These are phyloP conservation scores for Dendrolimus punctatus DNA, from an alignment of 1,140 invertebrate species.

Conservation along the genomic window DNA sequence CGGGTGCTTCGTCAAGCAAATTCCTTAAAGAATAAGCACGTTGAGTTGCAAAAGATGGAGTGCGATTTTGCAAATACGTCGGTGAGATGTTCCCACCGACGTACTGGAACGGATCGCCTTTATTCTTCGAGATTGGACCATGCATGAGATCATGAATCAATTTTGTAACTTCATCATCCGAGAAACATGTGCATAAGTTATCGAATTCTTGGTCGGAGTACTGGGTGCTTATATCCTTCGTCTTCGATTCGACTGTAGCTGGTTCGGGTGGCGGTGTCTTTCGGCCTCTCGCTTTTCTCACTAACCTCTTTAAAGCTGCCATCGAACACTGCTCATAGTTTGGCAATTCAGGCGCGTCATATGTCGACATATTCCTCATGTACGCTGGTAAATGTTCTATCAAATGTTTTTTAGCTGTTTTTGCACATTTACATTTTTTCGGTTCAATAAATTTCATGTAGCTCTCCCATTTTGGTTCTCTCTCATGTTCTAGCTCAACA, in stretches of 20 bases:
- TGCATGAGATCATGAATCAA: conserved; percentile 17
- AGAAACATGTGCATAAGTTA: conserved; percentile 41
- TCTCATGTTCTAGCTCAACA: conserved; percentile 28
- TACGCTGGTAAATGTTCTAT: conserved; percentile 47
- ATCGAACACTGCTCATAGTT: conserved; percentile 43
- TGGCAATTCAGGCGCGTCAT: conserved; percentile 32
- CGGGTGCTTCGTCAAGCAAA: conserved; percentile 14
- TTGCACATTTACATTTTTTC: conserved; percentile 36
- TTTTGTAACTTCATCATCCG: conserved; percentile 33
- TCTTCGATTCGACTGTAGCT: conserved; percentile 20
- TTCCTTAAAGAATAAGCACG: conserved; percentile 20
- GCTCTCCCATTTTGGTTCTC: conserved; percentile 51
- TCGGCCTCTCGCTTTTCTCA: conserved; percentile 27
- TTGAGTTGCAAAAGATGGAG: conserved; percentile 12
- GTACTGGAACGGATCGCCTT: conserved; percentile 19
- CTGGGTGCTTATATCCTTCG: conserved; percentile 35
- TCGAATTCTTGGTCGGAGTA: conserved; percentile 45
- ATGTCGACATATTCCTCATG: conserved; percentile 48
- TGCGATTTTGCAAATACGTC: conserved; percentile 16
- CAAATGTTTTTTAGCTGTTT: conserved; percentile 44
- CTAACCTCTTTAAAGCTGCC: conserved; percentile 33
- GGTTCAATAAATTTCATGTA: conserved; percentile 40
- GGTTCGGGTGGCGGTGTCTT: conserved; percentile 8
- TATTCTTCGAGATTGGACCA: conserved; percentile 9
- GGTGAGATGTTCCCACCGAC: conserved; percentile 26